Percentiles rank a stretch among this genome's conserved stretches.
Evolutionary conservation across 2,113 vertebrate species (phyloP).

Genomic region (Mixornis gularis): DNA sequence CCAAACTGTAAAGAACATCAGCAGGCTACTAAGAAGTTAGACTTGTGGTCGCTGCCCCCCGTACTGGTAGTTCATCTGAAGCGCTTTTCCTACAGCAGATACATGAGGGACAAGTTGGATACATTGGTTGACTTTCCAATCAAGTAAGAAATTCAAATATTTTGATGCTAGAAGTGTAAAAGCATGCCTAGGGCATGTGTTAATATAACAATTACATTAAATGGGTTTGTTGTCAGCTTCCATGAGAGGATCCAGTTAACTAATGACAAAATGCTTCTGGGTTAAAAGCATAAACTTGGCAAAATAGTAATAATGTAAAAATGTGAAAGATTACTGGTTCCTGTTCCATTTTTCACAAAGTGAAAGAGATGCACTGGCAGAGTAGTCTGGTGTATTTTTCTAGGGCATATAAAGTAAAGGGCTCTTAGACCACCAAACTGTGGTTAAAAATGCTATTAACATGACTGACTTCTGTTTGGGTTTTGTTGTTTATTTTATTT

Average conservation of each 20-base stretch:
- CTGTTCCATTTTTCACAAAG: not conserved
- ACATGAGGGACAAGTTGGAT: slow-evolving; percentile 98
- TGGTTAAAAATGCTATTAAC: not conserved
- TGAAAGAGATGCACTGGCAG: not conserved
- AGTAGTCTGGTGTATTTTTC: not conserved
- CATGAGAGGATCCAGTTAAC: not conserved
- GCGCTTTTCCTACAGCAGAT: slow-evolving; percentile 96
- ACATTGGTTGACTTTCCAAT: slow-evolving; percentile 94
- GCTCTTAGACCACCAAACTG: not conserved
- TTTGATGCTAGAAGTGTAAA: not conserved
- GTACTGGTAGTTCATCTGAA: slow-evolving; percentile 96
- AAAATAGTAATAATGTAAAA: not conserved
- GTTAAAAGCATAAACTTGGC: not conserved
- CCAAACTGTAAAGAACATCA: slow-evolving; percentile 98
- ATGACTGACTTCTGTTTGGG: not conserved
- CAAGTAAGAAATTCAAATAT: slow-evolving; percentile 67
- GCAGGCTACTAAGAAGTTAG: slow-evolving; percentile 97
- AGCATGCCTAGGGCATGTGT: not conserved
- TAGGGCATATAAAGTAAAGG: not conserved
- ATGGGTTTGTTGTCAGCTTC: not conserved
- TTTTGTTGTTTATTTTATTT: not conserved
- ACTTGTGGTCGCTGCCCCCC: slow-evolving; percentile 94
- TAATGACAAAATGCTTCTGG: not conserved
- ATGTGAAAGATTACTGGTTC: not conserved
- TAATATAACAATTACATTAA: not conserved